These are phyloP conservation scores for Philopotamus ludificatus DNA, from an alignment of 1,140 invertebrate genomes.

Conservation along the genomic window DNA sequence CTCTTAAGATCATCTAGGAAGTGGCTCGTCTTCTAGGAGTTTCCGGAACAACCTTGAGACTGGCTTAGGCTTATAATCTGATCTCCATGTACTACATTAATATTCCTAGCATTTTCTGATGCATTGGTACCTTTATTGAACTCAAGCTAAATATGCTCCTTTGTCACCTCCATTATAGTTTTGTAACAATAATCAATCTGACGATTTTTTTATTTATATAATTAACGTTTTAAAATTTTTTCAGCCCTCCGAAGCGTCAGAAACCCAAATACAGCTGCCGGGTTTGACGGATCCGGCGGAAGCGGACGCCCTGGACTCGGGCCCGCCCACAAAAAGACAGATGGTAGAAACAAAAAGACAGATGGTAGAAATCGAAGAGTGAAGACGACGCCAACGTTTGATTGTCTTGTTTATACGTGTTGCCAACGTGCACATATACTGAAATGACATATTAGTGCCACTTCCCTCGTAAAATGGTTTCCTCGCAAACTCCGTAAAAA, in stretches of 20 bases:
- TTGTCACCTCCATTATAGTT: too few relatives aligned
- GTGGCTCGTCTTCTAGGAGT: too few relatives aligned
- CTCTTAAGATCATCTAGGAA: too few relatives aligned
- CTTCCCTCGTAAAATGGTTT: constrained; percentile 24
- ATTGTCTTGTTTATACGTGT: neutral
- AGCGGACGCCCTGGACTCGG: constrained; percentile 51
- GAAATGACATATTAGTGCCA: constrained; percentile 15
- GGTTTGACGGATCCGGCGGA: constrained; percentile 62
- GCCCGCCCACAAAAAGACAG: constrained; percentile 54
- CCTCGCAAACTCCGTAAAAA: too few relatives aligned
- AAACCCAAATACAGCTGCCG: constrained; percentile 72
- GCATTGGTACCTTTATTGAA: too few relatives aligned
- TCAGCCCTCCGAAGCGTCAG: constrained; percentile 74
- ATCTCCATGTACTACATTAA: too few relatives aligned
- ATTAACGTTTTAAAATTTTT: constrained; percentile 17
- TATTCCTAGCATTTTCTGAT: too few relatives aligned
- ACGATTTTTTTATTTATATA: too few relatives aligned
- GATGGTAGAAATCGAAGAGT: constrained; percentile 39
- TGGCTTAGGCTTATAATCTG: too few relatives aligned
- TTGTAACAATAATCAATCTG: too few relatives aligned
- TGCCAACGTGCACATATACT: constrained; percentile 23
- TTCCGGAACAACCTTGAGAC: too few relatives aligned
- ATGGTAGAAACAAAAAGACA: constrained; percentile 49
- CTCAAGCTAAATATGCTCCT: too few relatives aligned
- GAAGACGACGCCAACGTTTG: constrained; percentile 7